A percentile compares a stretch with the other conserved stretches of the same genome.
Conservation (phyloP, 2,797 vertebrate genomes). For the Picus viridis region DNA sequence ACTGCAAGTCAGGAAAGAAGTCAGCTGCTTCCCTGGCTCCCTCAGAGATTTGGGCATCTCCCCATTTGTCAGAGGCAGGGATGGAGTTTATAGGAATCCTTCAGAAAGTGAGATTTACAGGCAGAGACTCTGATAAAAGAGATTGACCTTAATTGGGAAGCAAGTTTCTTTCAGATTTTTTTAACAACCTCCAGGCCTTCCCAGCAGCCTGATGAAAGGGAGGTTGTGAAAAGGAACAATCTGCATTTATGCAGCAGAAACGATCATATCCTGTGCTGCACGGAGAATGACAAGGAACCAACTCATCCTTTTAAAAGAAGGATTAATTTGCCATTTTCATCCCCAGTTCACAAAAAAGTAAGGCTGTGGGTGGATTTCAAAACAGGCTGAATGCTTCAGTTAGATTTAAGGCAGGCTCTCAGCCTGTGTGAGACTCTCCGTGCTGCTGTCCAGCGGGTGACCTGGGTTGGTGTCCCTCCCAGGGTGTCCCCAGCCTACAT, state of each 20-base stretch:
- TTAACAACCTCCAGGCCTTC: constrained; percentile 54
- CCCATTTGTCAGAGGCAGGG: constrained; percentile 52
- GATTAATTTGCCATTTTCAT: constrained; percentile 66
- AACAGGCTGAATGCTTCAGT: background rate
- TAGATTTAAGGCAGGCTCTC: background rate
- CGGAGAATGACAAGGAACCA: constrained; percentile 45
- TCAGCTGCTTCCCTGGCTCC: background rate
- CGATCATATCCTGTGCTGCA: constrained; percentile 26
- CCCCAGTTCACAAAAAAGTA: constrained; percentile 33
- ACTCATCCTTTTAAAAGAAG: constrained; percentile 48
- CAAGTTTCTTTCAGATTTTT: constrained; percentile 55
- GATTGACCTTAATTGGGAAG: constrained; percentile 60
- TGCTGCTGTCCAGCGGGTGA: background rate
- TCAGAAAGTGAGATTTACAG: constrained; percentile 57
- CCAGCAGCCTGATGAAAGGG: constrained; percentile 55
- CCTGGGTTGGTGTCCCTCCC: background rate
- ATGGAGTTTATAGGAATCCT: constrained; percentile 62
- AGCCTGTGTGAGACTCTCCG: background rate
- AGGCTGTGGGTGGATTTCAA: constrained; percentile 49
- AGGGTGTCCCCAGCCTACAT: background rate
- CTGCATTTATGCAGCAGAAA: constrained; percentile 58
- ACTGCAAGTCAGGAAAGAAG: constrained; percentile 6
- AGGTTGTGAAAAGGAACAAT: constrained; percentile 61
- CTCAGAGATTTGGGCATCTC: constrained; percentile 55
- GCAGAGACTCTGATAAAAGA: constrained; percentile 64